phyloP scores from a whole-genome alignment of 2,113 vertebrate species.

The Nothoprocta pentlandii region DNA sequence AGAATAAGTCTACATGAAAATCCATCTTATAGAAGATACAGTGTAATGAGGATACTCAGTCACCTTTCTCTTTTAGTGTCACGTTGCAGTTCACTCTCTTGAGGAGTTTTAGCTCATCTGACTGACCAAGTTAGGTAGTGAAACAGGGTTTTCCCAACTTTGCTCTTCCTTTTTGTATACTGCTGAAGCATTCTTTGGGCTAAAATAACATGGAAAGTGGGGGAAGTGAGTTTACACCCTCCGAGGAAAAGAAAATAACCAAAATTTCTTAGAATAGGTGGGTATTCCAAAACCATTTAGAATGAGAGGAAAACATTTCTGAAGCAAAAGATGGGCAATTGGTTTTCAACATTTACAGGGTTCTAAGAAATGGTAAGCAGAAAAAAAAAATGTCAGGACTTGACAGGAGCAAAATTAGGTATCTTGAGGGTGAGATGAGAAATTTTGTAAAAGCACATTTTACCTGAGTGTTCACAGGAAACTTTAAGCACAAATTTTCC shows the following conservation, averaged over 20 bases:
- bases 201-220: not conserved
- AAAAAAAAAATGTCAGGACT: not conserved
- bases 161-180: not conserved
- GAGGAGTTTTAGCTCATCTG: not conserved
- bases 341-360: not conserved
- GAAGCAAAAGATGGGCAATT: not conserved
- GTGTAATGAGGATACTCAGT: not conserved
- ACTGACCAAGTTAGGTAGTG: not conserved
- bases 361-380: not conserved
- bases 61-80: not conserved
- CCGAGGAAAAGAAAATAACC: not conserved
- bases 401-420: slow-evolving; percentile 15
- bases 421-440: not conserved
- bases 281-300: not conserved
- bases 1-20: not conserved
- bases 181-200: not conserved
- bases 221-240: not conserved
- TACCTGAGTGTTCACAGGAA: not conserved
- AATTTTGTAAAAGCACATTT: slow-evolving; percentile 25
- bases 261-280: not conserved
- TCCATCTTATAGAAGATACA: not conserved
- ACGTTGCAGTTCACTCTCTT: not conserved
- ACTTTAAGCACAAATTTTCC: not conserved
- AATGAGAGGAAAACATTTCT: not conserved
- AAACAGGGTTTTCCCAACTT: not conserved